Conservation (phyloP, 2,113 vertebrate genomes). For the Calonectris borealis region DNA sequence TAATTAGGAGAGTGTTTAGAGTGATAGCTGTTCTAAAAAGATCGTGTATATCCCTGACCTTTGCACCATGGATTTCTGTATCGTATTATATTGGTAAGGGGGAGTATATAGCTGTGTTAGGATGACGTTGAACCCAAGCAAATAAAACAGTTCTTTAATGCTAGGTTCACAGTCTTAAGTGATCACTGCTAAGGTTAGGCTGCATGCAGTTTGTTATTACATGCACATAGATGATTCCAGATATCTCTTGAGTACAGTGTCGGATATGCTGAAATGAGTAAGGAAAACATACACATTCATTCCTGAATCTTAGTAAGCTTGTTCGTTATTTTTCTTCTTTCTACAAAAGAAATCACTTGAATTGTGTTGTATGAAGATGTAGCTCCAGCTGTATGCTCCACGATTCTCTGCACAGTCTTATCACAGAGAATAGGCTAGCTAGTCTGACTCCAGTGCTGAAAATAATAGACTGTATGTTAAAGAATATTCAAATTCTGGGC, state of each 20-base stretch:
- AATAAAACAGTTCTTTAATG: neutral
- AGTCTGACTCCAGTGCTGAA: neutral
- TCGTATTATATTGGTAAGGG: neutral
- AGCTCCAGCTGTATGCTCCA: neutral
- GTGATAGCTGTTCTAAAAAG: neutral
- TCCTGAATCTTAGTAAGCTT: neutral
- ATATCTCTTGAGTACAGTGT: fast-evolving
- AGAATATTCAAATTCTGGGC: neutral
- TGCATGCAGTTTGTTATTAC: neutral
- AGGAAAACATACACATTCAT: neutral
- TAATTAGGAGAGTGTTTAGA: neutral
- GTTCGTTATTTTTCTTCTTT: neutral
- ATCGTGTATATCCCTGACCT: neutral
- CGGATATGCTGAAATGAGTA: neutral
- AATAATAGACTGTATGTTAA: neutral
- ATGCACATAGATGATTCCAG: neutral
- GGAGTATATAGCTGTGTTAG: neutral
- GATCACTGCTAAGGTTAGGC: neutral
- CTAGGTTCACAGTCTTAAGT: neutral
- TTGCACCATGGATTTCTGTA: neutral
- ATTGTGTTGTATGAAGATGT: neutral
- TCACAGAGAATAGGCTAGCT: neutral
- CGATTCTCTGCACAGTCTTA: fast-evolving
- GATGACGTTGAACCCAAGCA: neutral
- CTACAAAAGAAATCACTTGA: neutral